Evolutionary conservation across 37 sponge, comb jelly and placozoan genomes (phyloP).

Genomic region (Eunapius fragilis): DNA sequence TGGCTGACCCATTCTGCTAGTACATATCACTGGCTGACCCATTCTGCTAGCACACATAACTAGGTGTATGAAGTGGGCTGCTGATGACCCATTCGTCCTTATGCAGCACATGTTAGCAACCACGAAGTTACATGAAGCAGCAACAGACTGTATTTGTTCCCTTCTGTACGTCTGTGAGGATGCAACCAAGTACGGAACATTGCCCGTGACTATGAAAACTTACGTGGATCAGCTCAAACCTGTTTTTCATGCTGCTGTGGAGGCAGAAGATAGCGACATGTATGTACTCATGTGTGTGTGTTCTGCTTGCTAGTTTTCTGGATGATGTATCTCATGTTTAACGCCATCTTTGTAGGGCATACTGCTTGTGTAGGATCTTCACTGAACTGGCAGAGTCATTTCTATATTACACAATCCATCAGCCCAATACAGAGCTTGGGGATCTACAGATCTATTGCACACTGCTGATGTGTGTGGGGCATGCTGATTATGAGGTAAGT

Average conservation of each 20-base stretch:
- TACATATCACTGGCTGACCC: too few species aligned
- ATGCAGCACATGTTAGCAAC: neutral
- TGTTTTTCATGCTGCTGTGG: slow-evolving; percentile 62
- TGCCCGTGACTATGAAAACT: slow-evolving; percentile 35
- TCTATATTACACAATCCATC: slow-evolving; percentile 50
- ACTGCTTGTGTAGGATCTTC: slow-evolving; percentile 76
- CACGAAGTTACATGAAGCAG: slow-evolving; percentile 54
- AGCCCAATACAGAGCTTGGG: slow-evolving; percentile 66
- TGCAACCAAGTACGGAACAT: neutral
- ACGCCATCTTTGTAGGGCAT: slow-evolving; percentile 49
- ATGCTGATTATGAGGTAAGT: slow-evolving; percentile 67
- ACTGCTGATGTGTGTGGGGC: slow-evolving; percentile 55
- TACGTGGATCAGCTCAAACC: slow-evolving; percentile 51
- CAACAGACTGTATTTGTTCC: slow-evolving; percentile 71
- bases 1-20: too few species aligned
- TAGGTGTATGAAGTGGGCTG: neutral
- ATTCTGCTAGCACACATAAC: too few species aligned
- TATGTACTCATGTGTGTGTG: neutral
- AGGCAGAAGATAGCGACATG: slow-evolving; percentile 60
- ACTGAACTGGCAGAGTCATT: slow-evolving; percentile 84
- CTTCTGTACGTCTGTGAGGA: slow-evolving; percentile 66
- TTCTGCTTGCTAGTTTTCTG: too few species aligned
- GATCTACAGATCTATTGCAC: slow-evolving; percentile 45
- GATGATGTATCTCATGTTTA: too few species aligned
- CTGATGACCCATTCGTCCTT: neutral